Base-by-base conservation (phyloP, 2,888 invertebrate species). In the Phytoseiulus persimilis region DNA sequence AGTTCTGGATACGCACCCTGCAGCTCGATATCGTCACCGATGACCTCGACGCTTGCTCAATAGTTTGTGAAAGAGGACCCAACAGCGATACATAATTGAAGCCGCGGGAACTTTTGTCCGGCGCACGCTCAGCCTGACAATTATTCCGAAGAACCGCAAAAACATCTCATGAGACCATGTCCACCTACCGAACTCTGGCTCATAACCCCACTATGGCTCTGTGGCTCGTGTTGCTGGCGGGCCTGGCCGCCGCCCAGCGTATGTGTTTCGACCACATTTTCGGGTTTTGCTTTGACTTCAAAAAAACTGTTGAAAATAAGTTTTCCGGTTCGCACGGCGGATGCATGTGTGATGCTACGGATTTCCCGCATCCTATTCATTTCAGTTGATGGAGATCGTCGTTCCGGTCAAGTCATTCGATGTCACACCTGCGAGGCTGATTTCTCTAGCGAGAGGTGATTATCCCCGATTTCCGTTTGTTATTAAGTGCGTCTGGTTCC, bases 351-450 rank as follows among this genome's bases (percentile, higher is more conserved):
- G n/a, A n/a, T n/a, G n/a, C n/a, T n/a, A n/a, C n/a, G n/a, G n/a
- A n/a, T n/a, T n/a, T n/a, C n/a, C n/a, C n/a, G n/a, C n/a, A n/a
- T n/a, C n/a, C n/a, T n/a, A n/a, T n/a, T n/a, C n/a, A n/a, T n/a
- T 87, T 23, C 87, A 87, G 87, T 45, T 87, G 87, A 87, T 32
- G n/a, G n/a, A 0, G 32, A 87, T 32, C 87, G 87, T 32, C 87
- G 87, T 14, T 87, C 45, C 23, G 32, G 45, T 87, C 45, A 11
- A 31, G 28, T 23, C 6, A 87, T 87, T 23, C 32, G 87, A 11
- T 87, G 87, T 87, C 87, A 87, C 18, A 87, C 87, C 0, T 87
- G 87, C 18, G 87, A 87, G 6, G 87, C 87, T 5, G 87, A 87
- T 23, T 87, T 87, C 23, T 39, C 39, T 39, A 87, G 45, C 18